Percentiles rank a stretch among this genome's conserved stretches.
phyloP scores from a whole-genome alignment of 2,797 vertebrate species.

The Lepilemur septentrionalis region DNA sequence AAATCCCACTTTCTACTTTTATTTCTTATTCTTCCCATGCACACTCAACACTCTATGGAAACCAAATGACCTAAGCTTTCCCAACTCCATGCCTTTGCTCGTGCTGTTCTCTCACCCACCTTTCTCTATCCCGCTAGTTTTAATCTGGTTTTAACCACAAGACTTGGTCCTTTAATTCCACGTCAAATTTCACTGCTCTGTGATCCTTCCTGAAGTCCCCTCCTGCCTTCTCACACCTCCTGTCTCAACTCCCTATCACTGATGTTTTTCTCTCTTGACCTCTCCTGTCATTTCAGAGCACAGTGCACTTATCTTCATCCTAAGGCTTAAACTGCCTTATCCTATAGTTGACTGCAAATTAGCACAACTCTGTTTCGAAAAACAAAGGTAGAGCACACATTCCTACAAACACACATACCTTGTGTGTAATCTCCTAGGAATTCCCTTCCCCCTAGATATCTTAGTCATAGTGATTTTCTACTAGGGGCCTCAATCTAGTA shows the following conservation, averaged over 20 bases:
- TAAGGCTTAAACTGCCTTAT: neutral
- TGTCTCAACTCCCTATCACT: neutral
- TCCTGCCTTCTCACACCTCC: neutral
- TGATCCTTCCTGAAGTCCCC: neutral
- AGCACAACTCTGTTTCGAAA: neutral
- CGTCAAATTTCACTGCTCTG: neutral
- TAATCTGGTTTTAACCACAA: neutral
- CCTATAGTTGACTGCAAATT: neutral
- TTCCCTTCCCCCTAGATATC: too few species aligned
- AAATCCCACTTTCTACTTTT: neutral
- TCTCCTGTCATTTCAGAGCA: neutral
- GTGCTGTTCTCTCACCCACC: neutral
- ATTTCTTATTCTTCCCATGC: neutral
- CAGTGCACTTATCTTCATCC: neutral
- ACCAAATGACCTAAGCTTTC: neutral
- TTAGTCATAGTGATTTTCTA: neutral
- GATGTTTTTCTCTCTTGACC: neutral
- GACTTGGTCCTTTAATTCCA: neutral
- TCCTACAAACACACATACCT: neutral
- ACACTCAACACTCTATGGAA: neutral
- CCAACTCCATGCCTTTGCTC: accelerated
- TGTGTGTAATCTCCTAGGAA: neutral
- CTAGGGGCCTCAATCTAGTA: neutral
- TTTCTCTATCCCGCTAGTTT: neutral
- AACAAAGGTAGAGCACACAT: neutral